These are phyloP conservation scores for Octopus sinensis DNA, from an alignment of 1,140 invertebrate genomes.

Conservation along the genomic window DNA sequence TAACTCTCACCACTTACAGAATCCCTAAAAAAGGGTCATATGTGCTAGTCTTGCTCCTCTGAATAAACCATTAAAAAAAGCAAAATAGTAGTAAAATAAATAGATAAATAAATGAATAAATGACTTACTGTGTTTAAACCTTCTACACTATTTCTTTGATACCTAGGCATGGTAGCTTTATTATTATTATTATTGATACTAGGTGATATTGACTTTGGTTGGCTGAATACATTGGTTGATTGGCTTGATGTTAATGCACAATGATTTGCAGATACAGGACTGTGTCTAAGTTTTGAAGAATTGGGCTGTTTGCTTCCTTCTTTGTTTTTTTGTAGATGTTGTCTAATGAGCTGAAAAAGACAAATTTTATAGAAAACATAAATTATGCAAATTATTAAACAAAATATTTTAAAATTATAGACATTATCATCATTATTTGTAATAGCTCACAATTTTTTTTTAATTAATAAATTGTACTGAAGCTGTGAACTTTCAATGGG, in stretches of 20 bases:
- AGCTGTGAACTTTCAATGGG: too few relatives aligned
- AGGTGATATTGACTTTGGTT: not conserved
- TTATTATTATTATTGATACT: constrained; percentile 53
- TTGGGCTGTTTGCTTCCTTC: constrained; percentile 43
- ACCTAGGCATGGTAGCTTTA: constrained; percentile 61
- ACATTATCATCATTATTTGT: too few relatives aligned
- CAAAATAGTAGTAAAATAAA: too few relatives aligned
- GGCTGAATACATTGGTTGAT: not conserved
- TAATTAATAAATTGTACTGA: too few relatives aligned
- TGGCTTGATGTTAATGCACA: constrained; percentile 45
- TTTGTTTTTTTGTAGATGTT: constrained; percentile 50
- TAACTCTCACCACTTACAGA: too few relatives aligned
- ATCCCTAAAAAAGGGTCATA: too few relatives aligned
- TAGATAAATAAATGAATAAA: too few relatives aligned
- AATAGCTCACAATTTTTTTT: too few relatives aligned
- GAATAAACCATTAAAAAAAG: too few relatives aligned
- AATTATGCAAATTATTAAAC: too few relatives aligned
- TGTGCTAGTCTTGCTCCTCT: too few relatives aligned
- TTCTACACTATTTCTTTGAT: constrained; percentile 72
- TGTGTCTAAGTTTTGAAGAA: constrained; percentile 39
- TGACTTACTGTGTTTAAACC: constrained; percentile 69
- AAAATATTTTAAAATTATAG: too few relatives aligned
- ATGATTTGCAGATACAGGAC: constrained; percentile 51
- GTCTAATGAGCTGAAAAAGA: constrained; percentile 37
- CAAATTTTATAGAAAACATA: not conserved